A percentile compares a stretch with the other conserved stretches of the same genome.
These are phyloP conservation scores for Papilio gigon DNA, from an alignment of 2,888 invertebrate genomes.

Conservation along the genomic window DNA sequence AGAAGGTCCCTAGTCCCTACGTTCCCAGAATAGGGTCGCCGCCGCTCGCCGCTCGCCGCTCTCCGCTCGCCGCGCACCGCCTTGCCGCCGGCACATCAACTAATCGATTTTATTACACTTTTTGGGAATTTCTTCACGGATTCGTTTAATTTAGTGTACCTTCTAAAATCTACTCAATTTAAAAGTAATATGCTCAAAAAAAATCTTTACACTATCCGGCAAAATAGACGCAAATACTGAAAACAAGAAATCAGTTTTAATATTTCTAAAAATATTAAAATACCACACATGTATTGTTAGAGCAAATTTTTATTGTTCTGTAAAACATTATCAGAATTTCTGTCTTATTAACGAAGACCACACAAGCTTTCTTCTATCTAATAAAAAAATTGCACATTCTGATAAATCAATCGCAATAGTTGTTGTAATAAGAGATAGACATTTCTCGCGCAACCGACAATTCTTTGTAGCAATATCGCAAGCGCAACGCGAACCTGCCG, in stretches of 20 bases:
- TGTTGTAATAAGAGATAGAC: slow-evolving; percentile 19
- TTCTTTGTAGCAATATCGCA: slow-evolving; percentile 55
- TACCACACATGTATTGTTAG: too few species aligned
- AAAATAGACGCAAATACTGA: too few species aligned
- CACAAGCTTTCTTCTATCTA: neutral
- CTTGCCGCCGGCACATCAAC: slow-evolving; percentile 31
- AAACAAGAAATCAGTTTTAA: too few species aligned
- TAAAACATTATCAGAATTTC: too few species aligned
- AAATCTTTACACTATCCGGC: neutral
- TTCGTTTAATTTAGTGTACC: neutral
- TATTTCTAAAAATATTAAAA: too few species aligned
- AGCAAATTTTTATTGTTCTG: too few species aligned
- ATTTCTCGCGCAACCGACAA: slow-evolving; percentile 15
- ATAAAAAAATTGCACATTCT: slow-evolving; percentile 12
- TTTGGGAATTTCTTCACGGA: slow-evolving; percentile 22
- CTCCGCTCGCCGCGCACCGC: slow-evolving; percentile 26
- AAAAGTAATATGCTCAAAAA: neutral
- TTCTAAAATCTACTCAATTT: neutral
- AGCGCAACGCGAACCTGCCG: slow-evolving; percentile 62
- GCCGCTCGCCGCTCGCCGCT: slow-evolving; percentile 21
- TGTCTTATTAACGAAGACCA: too few species aligned
- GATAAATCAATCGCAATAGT: slow-evolving; percentile 20
- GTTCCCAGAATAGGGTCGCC: slow-evolving; percentile 35
- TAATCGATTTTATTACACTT: slow-evolving; percentile 35
- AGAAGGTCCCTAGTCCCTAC: slow-evolving; percentile 29